Base-by-base conservation (phyloP, 2,113 vertebrate species). In the Eurypyga helias region DNA sequence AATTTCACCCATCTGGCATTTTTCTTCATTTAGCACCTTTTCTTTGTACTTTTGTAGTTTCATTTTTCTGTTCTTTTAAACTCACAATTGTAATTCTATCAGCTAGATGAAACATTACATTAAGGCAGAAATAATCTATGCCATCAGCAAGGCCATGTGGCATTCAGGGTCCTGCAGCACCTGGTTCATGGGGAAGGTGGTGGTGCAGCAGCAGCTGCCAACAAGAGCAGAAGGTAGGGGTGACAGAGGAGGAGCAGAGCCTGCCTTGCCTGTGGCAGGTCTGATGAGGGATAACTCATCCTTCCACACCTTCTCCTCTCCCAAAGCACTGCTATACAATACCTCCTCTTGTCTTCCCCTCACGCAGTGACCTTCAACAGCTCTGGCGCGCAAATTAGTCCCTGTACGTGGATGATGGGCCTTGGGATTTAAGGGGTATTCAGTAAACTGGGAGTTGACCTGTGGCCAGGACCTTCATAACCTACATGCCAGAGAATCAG, bases 331-430 rank as follows among this genome's bases (percentile, higher is more conserved):
- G 0, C 43, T 38, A 1, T 9, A 36, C 25, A 73, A 10, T 24
- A 17, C 12, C 28, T 10, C 11, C 12, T 57, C 28, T 17, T 17
- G 5, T 21, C n/a, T 36, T 65, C 17, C 28, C 48, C 36, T 28
- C 25, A 17, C 2, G 0, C 0, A 0, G 21, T 28, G 29, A 17
- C 43, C 17, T 31, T 65, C 41, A 19, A 34, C 36, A 64, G 31
- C 17, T 0, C 3, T 11, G 38, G 24, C 54, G 33, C 48, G 54
- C 20, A 31, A 12, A 19, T 15, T 46, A 7, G 20, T 61, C 31
- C 52, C 36, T 7, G 1, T 17, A 21, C 23, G 10, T 17, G 38
- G 28, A 17, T 23, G 31, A 11, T 2, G 8, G 24, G 21, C 19
- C 49, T 70, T 21, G 24, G 36, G 41, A 69, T 65, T 2, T 11